Evolutionary conservation across 2,113 vertebrate genomes (phyloP).

Genomic region (Pollimyrus isidori): DNA sequence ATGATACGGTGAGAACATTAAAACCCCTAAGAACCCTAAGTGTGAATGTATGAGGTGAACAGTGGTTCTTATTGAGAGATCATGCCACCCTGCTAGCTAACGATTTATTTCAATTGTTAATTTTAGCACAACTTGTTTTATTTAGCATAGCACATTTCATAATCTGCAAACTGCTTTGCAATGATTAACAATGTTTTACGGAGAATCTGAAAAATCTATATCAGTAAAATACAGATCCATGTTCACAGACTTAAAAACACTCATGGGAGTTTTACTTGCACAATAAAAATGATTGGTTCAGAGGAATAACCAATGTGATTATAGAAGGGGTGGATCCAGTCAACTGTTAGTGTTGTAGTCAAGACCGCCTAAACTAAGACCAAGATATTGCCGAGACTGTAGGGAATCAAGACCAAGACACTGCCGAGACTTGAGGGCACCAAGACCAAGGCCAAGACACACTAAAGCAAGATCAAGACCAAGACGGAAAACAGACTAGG

Average conservation of each 20-base stretch:
- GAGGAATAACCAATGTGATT: too few species aligned
- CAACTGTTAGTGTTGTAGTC: too few species aligned
- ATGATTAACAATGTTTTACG: neutral
- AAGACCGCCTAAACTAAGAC: too few species aligned
- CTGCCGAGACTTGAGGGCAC: too few species aligned
- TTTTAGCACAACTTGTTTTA: neutral
- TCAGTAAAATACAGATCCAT: neutral
- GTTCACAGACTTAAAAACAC: neutral
- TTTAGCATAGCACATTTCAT: neutral
- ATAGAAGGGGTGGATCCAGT: too few species aligned
- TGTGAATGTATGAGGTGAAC: neutral
- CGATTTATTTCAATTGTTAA: neutral
- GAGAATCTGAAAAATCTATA: neutral
- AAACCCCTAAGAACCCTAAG: neutral
- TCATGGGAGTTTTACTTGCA: neutral
- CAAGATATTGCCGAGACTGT: too few species aligned
- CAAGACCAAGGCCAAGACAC: too few species aligned
- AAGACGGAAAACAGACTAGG: too few species aligned
- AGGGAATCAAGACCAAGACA: too few species aligned
- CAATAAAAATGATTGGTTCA: neutral
- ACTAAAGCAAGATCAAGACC: too few species aligned
- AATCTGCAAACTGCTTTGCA: neutral
- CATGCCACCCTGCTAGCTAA: neutral
- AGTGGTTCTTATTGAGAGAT: neutral
- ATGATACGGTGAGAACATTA: neutral